Percentiles rank a stretch among this genome's conserved stretches.
phyloP scores from a whole-genome alignment of 2,888 invertebrate species.

The Chironomus tentans region DNA sequence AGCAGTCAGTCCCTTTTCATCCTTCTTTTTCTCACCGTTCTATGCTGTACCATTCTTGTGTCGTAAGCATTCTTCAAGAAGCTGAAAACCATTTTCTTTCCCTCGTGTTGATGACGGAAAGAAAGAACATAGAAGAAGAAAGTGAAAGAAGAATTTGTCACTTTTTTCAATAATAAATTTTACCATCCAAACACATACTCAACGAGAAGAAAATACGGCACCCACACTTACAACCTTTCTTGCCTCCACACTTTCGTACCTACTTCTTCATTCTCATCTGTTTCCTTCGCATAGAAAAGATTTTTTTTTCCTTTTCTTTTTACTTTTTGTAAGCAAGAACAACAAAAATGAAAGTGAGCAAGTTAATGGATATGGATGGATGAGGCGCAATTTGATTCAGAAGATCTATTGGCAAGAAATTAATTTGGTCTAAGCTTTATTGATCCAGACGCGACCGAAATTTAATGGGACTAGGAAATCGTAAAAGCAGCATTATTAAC shows the following conservation, averaged over 20 bases:
- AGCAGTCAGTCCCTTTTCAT: background rate
- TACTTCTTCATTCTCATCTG: too few relatives aligned
- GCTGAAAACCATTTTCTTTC: background rate
- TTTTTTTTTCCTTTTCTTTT: background rate
- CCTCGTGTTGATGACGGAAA: background rate
- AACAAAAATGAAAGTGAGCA: background rate
- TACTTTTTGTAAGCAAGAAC: background rate
- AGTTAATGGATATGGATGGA: too few relatives aligned
- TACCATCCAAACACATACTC: constrained; percentile 1
- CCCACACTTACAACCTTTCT: background rate
- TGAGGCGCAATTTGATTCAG: too few relatives aligned
- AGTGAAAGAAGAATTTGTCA: constrained; percentile 1
- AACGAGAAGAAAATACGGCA: background rate
- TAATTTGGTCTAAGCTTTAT: too few relatives aligned
- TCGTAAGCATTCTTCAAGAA: background rate
- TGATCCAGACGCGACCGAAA: too few relatives aligned
- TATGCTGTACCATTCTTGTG: background rate
- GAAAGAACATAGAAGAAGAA: background rate
- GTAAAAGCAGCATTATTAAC: too few relatives aligned
- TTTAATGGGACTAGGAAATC: too few relatives aligned
- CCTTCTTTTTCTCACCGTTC: background rate
- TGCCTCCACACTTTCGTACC: background rate
- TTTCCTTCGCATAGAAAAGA: too few relatives aligned
- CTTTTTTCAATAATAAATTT: constrained; percentile 16
- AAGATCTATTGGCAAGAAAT: too few relatives aligned